phyloP scores from a whole-genome alignment of 2,888 invertebrate genomes.

The Pristionchus maxplancki region DNA sequence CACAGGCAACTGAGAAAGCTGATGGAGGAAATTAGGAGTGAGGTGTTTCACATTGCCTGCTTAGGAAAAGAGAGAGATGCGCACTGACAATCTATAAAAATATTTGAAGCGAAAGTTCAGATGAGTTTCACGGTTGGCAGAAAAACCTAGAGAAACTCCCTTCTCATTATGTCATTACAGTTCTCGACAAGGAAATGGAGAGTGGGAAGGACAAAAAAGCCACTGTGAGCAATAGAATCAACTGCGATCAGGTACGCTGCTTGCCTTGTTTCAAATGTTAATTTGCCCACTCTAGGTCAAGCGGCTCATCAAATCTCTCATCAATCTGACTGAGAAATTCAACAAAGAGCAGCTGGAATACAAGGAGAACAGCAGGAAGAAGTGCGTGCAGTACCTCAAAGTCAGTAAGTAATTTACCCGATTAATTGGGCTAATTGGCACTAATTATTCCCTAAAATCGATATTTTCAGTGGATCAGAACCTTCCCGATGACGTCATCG shows the following conservation, averaged over 20 bases:
- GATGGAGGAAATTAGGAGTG: background rate
- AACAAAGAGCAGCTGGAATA: slow-evolving; percentile 13
- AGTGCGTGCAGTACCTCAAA: slow-evolving; percentile 8
- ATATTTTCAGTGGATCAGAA: background rate
- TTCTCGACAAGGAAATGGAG: background rate
- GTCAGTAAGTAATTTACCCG: background rate
- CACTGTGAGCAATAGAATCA: slow-evolving; percentile 4
- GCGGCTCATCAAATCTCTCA: background rate
- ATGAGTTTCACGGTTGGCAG: no score
- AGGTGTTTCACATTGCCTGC: background rate
- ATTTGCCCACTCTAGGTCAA: slow-evolving; percentile 37
- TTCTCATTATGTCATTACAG: background rate
- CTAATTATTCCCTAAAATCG: no score
- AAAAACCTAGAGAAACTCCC: no score
- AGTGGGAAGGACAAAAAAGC: background rate
- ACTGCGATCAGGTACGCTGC: slow-evolving; percentile 5
- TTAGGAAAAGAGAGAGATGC: background rate
- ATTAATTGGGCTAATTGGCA: background rate
- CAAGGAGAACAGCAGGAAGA: slow-evolving; percentile 46
- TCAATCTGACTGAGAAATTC: background rate
- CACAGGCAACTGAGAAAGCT: background rate
- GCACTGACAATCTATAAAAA: background rate
- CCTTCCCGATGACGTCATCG: slow-evolving; percentile 39
- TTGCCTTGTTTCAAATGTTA: no score
- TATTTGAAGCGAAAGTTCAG: no score